Conservation (phyloP, 1,140 invertebrate species). For the Oedothorax gibbosus region DNA sequence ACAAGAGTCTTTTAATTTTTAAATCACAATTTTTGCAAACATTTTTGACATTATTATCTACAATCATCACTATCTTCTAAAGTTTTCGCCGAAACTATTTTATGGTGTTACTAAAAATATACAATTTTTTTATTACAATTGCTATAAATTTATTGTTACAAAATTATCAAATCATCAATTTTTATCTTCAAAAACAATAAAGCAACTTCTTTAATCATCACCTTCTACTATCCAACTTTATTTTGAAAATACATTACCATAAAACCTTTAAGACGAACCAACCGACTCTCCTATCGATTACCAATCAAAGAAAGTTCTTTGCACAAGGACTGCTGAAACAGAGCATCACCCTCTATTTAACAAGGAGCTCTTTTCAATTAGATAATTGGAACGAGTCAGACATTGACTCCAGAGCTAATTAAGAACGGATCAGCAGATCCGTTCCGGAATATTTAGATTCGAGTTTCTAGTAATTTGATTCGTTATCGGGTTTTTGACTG, state of each 20-base stretch:
- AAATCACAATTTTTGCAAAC: too few relatives aligned
- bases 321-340: constrained; percentile 13
- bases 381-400: constrained; percentile 15
- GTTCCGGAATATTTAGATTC: constrained; percentile 26
- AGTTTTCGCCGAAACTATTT: too few relatives aligned
- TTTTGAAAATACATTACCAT: neutral
- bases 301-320: neutral
- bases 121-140: too few relatives aligned
- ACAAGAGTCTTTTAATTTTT: too few relatives aligned
- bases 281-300: too few relatives aligned
- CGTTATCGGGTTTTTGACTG: neutral
- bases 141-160: too few relatives aligned
- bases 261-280: too few relatives aligned
- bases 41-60: too few relatives aligned
- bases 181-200: neutral
- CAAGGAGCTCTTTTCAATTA: constrained; percentile 27
- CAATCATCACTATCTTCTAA: neutral
- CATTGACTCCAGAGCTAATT: constrained; percentile 23
- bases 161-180: neutral
- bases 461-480: constrained; percentile 1
- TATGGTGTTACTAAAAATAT: too few relatives aligned
- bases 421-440: constrained; percentile 24
- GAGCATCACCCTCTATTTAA: constrained; percentile 3
- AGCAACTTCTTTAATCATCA: too few relatives aligned
- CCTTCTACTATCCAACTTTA: neutral